Base-by-base conservation (phyloP, 1,140 invertebrate species). In the Caenorhabditis briggsae region DNA sequence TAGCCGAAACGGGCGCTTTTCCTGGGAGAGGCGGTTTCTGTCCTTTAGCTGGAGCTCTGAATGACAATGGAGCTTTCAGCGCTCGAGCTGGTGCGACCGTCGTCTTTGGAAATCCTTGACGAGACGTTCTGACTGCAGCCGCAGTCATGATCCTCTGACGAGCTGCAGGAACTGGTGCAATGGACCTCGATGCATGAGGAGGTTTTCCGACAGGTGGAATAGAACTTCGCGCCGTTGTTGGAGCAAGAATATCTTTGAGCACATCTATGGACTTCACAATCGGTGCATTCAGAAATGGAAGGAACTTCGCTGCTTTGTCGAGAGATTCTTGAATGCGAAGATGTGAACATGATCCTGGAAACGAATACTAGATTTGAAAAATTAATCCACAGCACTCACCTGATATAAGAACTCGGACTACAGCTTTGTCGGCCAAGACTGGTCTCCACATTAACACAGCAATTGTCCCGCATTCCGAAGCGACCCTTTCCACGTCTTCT, bases 401-500 rank as follows among this genome's bases (percentile, higher is more conserved):
- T 16, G 65, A 46, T 48, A 74, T 74, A 2, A 74, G 43, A 9
- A 48, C 43, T 74, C 65, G 20, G 41, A 74, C 12, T 18, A 23
- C 65, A n/a, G 41, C 2, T 46, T 46, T 18, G n/a, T 74, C 65
- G 12, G 65, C 41, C 12, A 16, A 16, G 5, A 43, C 65, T 25
- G 65, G 65, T 9, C 65, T 74, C 65, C 65, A 74, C 41, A 74
- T 8, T 43, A 74, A 46, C 9, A 74, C 43, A 2, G 41, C 65
- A 18, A 74, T 46, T 14, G 65, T 74, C n/a, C 65, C 65, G 46
- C 46, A 14, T 6, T 74, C 41, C 1, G 65, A 41, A 9, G 65
- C 65, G 5, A 18, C 41, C 16, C 23, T 46, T 0, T 74, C 65
- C 12, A 74, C 43, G 2, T 46, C 43, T 46, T 12, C 65, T 46